Base-by-base conservation (phyloP, 2,113 vertebrate genomes). In the Struthidea cinerea region DNA sequence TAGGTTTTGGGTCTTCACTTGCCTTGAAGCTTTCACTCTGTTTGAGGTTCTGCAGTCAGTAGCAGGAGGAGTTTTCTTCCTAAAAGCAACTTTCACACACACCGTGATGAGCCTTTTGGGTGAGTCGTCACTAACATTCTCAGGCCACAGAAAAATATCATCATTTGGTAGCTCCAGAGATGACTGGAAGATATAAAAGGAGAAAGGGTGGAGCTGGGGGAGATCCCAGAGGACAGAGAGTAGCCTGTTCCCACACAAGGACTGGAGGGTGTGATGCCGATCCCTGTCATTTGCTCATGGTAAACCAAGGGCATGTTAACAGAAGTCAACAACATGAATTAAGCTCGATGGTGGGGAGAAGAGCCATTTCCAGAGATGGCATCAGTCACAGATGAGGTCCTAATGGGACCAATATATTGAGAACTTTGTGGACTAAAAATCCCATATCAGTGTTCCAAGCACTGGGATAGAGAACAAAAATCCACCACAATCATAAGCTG, bases 201-300 rank as follows among this genome's bases (percentile, higher is more conserved):
- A 89, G 75, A 90, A 88, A 74, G 82, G 68, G 42, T 92, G 67
- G 71, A 33, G 35, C 13, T 80, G 33, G 42, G 35, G 42, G 33
- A 81, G 68, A 83, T 93, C 92, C 87, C 88, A 94, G 50, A 78
- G 85, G 90, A 93, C 50, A 67, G 63, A 69, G 68, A 74, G 67
- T 44, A 87, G 87, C 59, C 75, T 44, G 76, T 96, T 94, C 93
- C 79, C 93, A 93, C 76, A 93, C 44, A 47, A 77, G 56, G 28
- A 26, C 59, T 47, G 28, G 35, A 74, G 85, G 52, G 39, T 32
- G 55, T 78, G 64, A 52, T 78, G 92, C 75, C 2, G 3, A 55
- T 92, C 56, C 55, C 44, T 53, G 71, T 16, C 44, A 1, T 73
- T 88, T 5, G 32, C 39, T 77, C 59, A 33, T 47, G 76, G 76